Base-by-base conservation (phyloP, 1,140 invertebrate genomes). In the Drosophila lacertosa region DNA sequence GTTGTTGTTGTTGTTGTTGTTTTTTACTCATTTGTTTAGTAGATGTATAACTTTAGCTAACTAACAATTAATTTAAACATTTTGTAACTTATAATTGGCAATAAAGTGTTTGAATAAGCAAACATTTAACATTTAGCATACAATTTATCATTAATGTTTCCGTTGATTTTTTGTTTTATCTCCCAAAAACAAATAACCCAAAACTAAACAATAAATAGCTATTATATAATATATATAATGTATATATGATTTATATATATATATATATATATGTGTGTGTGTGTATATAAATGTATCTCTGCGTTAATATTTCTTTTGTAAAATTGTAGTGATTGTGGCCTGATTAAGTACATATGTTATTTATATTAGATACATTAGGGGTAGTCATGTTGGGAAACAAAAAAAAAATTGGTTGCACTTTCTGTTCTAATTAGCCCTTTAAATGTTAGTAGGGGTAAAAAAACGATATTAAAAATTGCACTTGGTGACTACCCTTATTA, bases 1-100 rank as follows among this genome's bases (percentile, higher is more conserved):
- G 15, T 13, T 60, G 9, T 37, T 50, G 24, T 58, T 53, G 44
- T 58, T 58, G 69, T 62, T 53, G 45, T 69, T 69, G 44, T 57
- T 37, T 35, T 53, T 44, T 67, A 15, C 32, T 35, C 10, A 20
- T 33, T 53, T 59, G n/a, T 64, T 73, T 77, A 81, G 80, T 81
- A 80, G 77, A 84, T 86, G 73, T 88, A 78, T 89, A 89, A 89
- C 89, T 89, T 89, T 89, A 89, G 86, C 86, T 89, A 89, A 89
- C 76, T 86, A 89, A 89, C 86, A 89, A 89, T 90, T 86, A 88
- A 82, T 84, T 84, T 84, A 84, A 84, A 84, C 81, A 84, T 74
- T 84, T 86, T 37, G 77, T 84, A 84, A 84, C 81, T 84, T 84
- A 84, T 84, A 84, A 84, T 84, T 86, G 81, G 81, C 81, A 84